Conservation (phyloP, 2,113 vertebrate genomes). For the Phocoena sinus region DNA sequence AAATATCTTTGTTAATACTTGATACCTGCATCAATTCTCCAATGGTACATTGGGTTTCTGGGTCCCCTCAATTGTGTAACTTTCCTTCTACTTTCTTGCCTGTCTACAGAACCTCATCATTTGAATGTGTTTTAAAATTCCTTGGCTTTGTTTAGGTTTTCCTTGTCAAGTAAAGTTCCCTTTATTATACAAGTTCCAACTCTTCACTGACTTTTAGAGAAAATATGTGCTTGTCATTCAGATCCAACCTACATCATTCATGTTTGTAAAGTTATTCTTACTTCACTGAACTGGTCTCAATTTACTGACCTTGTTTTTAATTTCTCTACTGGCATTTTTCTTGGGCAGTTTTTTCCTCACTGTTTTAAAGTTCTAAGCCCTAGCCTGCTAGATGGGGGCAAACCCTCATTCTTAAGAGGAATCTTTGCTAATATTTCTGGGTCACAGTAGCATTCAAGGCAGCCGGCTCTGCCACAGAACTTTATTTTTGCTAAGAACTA, state of each 20-base stretch:
- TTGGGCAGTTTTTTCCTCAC: neutral
- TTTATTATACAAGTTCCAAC: neutral
- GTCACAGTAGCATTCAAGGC: neutral
- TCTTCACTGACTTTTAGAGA: neutral
- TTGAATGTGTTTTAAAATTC: conserved; percentile 1
- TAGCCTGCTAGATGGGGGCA: neutral
- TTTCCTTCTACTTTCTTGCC: neutral
- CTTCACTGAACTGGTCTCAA: neutral
- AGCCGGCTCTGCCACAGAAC: neutral
- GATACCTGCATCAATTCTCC: neutral
- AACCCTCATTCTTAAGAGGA: neutral
- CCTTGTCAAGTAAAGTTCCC: neutral
- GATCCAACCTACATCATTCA: neutral
- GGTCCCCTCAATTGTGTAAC: neutral
- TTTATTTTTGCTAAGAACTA: neutral
- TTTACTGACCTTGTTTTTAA: neutral
- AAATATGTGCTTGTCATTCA: neutral
- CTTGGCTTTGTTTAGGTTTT: neutral
- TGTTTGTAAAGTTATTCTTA: neutral
- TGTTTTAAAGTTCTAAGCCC: neutral
- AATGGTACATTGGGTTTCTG: neutral
- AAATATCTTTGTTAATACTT: neutral
- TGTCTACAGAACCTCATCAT: neutral
- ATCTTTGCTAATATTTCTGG: neutral
- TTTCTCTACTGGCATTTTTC: neutral